phyloP scores from a whole-genome alignment of 2,888 invertebrate genomes.

The Drosophila conformis region DNA sequence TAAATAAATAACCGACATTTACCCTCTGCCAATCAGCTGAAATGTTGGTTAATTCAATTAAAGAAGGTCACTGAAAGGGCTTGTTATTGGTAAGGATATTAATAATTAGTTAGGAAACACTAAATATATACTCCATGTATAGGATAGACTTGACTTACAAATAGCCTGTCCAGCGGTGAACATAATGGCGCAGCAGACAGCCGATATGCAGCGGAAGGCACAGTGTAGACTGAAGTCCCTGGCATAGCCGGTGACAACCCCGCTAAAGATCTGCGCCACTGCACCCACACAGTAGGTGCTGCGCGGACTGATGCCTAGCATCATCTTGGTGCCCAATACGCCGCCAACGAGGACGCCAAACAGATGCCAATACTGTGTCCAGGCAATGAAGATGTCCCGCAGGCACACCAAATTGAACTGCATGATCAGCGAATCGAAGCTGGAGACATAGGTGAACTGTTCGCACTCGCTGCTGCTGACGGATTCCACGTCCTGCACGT shows the following conservation, averaged over 20 bases:
- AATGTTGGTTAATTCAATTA: not conserved
- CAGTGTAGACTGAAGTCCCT: conserved; percentile 84
- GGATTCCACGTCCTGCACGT: conserved; percentile 50
- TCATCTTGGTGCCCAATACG: conserved; percentile 83
- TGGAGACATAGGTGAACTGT: conserved; percentile 75
- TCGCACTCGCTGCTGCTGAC: conserved; percentile 63
- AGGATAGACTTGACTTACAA: conserved; percentile 71
- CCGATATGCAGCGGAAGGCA: conserved; percentile 84
- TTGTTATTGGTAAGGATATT: not conserved
- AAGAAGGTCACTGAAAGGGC: not conserved
- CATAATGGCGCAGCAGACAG: conserved; percentile 85
- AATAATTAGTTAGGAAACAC: not conserved
- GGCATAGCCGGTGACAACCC: conserved; percentile 84
- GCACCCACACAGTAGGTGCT: conserved; percentile 84
- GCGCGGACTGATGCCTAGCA: conserved; percentile 84
- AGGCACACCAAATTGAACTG: conserved; percentile 85
- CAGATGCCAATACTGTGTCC: conserved; percentile 86
- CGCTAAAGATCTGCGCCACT: conserved; percentile 83
- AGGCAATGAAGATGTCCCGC: conserved; percentile 84
- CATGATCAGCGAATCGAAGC: conserved; percentile 83
- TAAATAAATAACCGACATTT: conserved; percentile 1
- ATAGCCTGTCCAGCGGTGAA: conserved; percentile 85
- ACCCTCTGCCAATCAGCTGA: not conserved
- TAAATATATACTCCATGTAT: no score
- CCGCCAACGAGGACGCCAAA: conserved; percentile 85